Conservation (phyloP, 2,888 invertebrate genomes). For the Poecilus cupreus region DNA sequence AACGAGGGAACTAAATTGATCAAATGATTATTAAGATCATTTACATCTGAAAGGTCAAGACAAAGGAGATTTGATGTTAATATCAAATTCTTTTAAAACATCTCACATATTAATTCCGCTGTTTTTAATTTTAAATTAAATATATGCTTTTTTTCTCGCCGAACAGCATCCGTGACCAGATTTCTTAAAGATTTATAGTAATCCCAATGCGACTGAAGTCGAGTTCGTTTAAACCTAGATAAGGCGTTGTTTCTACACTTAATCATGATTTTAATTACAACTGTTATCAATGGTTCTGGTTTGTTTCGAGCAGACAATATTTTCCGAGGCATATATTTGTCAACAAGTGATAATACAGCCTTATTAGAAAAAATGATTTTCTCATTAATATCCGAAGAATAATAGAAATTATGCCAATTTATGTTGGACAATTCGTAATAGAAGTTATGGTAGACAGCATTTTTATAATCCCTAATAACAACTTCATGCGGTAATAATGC, state of each 20-base stretch:
- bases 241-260: neutral
- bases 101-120: neutral
- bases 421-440: neutral
- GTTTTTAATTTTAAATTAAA: neutral
- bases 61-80: neutral
- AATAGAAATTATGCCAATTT: neutral
- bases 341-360: neutral
- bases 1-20: neutral
- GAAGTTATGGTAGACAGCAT: neutral
- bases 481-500: neutral
- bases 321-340: neutral
- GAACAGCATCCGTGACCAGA: neutral
- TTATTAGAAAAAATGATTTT: neutral
- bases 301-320: neutral
- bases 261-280: neutral
- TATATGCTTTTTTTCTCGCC: neutral
- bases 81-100: neutral
- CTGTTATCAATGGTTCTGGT: neutral
- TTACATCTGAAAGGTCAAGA: neutral
- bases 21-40: neutral
- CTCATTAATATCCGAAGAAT: neutral
- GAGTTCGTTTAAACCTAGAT: neutral
- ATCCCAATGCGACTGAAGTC: neutral
- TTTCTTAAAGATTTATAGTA: neutral
- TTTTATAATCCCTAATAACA: neutral